Base-by-base conservation (phyloP, 2,797 vertebrate species). In the Glossophaga mutica region DNA sequence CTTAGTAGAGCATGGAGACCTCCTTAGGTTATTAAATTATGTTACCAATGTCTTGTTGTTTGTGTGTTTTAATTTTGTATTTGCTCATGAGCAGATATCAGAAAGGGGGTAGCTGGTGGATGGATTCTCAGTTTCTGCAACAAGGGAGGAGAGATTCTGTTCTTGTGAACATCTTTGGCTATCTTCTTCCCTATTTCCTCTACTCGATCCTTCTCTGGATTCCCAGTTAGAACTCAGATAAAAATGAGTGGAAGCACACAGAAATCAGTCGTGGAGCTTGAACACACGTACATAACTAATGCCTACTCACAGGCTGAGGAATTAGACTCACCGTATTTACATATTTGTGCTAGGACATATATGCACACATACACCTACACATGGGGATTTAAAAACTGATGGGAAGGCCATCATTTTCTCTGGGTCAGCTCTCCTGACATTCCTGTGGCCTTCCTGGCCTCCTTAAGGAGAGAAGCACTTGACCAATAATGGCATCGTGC, bases 1-100 rank as follows among this genome's bases (percentile, higher is more conserved):
- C 81, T 94, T 39, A 94, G 84, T 21, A 24, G 87, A 90, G 67
- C 8, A 6, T 55, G 81, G 93, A 79, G 71, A 82, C 87, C 48
- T 94, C 79, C 88, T 92, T 89, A 67, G 50, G 46, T 92, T 94
- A 83, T 86, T 95, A 85, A 86, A 81, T 67, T 83, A 90, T 6
- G 22, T 96, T 81, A 84, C 32, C 42, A 91, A 50, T 62, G 87
- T 62, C 87, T 91, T 71, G 91, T 71, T 67, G 44, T n/a, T 65
- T 65, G 29, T 65, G 29, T 65, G 62, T n/a, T 65, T 65, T 65
- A 95, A 87, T 95, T 95, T 91, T 91, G 62, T 74, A 57, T 97
- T 70, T 97, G 71, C 9, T 55, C 37, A 70, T 89, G 57, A 87
- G 83, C 85, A 92, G 91, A 46, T 81, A 87, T 42, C 34, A 74